Percentiles rank a stretch among this genome's conserved stretches.
These are phyloP conservation scores for Sinocyclocheilus rhinocerous DNA, from an alignment of 2,113 vertebrate species.

Conservation along the genomic window DNA sequence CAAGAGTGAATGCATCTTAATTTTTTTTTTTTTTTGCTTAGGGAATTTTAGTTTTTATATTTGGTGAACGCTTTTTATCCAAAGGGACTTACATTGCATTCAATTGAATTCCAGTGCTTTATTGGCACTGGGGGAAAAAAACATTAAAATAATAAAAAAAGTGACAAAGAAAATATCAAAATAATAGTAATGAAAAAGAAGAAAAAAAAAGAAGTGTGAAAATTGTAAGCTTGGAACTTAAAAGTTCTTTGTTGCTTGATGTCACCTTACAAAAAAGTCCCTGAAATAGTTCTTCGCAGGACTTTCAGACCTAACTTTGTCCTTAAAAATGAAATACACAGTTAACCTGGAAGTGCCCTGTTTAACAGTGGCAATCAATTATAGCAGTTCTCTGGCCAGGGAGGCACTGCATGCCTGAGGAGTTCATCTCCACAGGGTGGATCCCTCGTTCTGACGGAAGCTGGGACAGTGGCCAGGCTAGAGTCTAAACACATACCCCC, in stretches of 20 bases:
- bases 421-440: slow-evolving; percentile 69
- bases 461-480: slow-evolving; percentile 66
- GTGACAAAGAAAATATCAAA: no score
- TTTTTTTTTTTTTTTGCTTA: background rate
- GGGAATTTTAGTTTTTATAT: background rate
- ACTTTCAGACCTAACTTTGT: slow-evolving; percentile 45
- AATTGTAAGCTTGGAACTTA: background rate
- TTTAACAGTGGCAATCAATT: slow-evolving; percentile 68
- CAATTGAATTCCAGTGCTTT: no score
- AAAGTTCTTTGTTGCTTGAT: background rate
- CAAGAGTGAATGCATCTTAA: slow-evolving; percentile 38
- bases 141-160: no score
- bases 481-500: slow-evolving; percentile 57
- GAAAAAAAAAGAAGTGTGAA: background rate
- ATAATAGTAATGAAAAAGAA: no score
- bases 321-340: slow-evolving; percentile 62
- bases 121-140: no score
- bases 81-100: background rate
- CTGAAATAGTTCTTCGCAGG: background rate
- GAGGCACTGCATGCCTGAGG: slow-evolving; percentile 68
- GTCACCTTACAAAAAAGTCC: background rate
- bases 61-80: background rate
- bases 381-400: slow-evolving; percentile 57
- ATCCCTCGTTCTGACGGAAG: slow-evolving; percentile 61
- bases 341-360: slow-evolving; percentile 66